Base-by-base conservation (phyloP, 2,888 invertebrate genomes). In the Morpho achilles region DNA sequence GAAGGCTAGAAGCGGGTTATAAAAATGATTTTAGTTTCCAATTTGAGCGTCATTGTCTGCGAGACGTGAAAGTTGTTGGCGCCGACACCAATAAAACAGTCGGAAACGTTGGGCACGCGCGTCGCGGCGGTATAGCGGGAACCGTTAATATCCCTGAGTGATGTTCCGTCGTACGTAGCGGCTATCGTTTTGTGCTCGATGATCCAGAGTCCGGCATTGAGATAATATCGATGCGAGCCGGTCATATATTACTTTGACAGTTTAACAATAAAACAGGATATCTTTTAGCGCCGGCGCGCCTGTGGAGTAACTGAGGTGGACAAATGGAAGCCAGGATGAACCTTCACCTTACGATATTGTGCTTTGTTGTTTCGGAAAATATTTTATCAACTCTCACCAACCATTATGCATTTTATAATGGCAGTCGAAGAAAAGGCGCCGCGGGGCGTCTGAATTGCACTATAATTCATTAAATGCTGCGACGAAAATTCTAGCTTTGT, bases 21-120 rank as follows among this genome's bases (percentile, higher is more conserved):
- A 88, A 88, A 87, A 85, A 84, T 82, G 63, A 84, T 85, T 85
- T 86, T 79, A 77, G 79, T 82, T 80, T 82, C 82, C 84, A 85
- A 89, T 87, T 89, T 85, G 84, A 85, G 79, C 75, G 77, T 84
- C 79, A 84, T 86, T 89, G 88, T 87, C 82, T 82, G 81, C 74
- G 83, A 79, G 85, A 83, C 78, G 87, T 80, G 89, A 90, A 89
- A 89, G 89, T 85, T 83, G 80, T 79, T 86, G 89, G 89, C 89
- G 88, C 89, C 88, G 84, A 79, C 84, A 82, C 82, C 81, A 87
- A 89, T 89, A 89, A 87, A 86, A 80, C 77, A 67, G 80, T 75
- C 80, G 78, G 77, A 75, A 74, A 71, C 68, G 69, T 68, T 68
- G 77, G 67, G 79, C 82, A 82, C 84, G 84, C 77, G 84, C 75